Conservation (phyloP, 2,888 invertebrate genomes). For the Drosophila meridiana region DNA sequence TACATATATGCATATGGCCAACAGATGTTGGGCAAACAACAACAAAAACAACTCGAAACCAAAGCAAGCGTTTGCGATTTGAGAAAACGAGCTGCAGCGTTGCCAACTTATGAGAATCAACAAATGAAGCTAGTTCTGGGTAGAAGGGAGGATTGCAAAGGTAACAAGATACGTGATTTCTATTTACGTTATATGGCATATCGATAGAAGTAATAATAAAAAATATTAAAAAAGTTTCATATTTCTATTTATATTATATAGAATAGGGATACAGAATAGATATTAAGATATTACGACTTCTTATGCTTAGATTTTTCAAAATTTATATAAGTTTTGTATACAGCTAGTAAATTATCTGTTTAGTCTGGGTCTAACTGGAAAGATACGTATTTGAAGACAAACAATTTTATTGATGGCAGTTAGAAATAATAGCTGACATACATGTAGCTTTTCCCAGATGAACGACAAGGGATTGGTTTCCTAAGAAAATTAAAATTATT, state of each 20-base stretch:
- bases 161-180: background rate
- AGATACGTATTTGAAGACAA: background rate
- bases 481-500: too few relatives aligned
- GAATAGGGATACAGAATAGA: too few relatives aligned
- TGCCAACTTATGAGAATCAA: background rate
- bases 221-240: background rate
- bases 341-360: too few relatives aligned
- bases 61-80: constrained; percentile 20
- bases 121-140: constrained; percentile 2
- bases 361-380: background rate
- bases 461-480: background rate
- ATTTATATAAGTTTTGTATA: too few relatives aligned
- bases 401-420: background rate
- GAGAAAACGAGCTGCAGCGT: constrained; percentile 21
- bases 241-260: background rate
- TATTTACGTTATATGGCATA: background rate
- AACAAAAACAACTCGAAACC: constrained; percentile 26
- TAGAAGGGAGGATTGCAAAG: background rate
- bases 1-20: constrained; percentile 67
- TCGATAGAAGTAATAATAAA: background rate
- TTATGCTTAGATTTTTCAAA: too few relatives aligned
- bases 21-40: constrained; percentile 72
- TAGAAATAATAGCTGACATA: too few relatives aligned
- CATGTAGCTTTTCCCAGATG: too few relatives aligned
- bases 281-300: background rate